phyloP scores from a whole-genome alignment of 2,797 vertebrate species.

The Sebastes ruberrimus region DNA sequence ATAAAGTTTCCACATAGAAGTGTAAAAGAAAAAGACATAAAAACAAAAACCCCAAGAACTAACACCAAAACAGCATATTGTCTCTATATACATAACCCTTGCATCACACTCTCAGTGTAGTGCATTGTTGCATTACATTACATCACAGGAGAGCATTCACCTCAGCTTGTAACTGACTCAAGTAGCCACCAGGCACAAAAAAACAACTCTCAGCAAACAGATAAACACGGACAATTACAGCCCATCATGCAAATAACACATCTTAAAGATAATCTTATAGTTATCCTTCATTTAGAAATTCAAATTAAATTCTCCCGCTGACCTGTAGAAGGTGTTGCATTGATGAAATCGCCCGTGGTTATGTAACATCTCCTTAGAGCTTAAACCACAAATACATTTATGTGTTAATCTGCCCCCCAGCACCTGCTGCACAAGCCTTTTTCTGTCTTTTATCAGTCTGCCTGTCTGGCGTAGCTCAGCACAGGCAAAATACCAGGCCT shows the following conservation, averaged over 20 bases:
- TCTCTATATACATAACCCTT: neutral
- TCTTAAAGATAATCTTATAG: neutral
- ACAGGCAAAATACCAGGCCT: slow-evolving; percentile 42
- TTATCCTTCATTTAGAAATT: slow-evolving; percentile 5
- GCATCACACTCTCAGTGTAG: neutral
- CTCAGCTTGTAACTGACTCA: neutral
- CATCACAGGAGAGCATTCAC: neutral
- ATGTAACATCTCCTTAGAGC: slow-evolving; percentile 50
- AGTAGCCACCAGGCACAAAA: neutral
- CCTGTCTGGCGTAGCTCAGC: slow-evolving; percentile 46
- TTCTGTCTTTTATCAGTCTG: slow-evolving; percentile 45
- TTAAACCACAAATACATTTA: slow-evolving; percentile 53
- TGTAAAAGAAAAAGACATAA: neutral
- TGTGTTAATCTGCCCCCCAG: slow-evolving; percentile 55
- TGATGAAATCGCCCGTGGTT: slow-evolving; percentile 44
- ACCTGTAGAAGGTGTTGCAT: slow-evolving; percentile 2
- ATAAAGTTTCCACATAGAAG: neutral
- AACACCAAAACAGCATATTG: neutral
- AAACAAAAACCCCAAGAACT: neutral
- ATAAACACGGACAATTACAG: neutral
- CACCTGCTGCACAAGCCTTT: slow-evolving; percentile 44
- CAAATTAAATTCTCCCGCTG: slow-evolving; percentile 17
- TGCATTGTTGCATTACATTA: slow-evolving; percentile 17
- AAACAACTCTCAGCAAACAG: neutral
- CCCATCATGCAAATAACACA: neutral